Evolutionary conservation across 2,888 invertebrate species (phyloP).

Genomic region (Oeneis ivallda): DNA sequence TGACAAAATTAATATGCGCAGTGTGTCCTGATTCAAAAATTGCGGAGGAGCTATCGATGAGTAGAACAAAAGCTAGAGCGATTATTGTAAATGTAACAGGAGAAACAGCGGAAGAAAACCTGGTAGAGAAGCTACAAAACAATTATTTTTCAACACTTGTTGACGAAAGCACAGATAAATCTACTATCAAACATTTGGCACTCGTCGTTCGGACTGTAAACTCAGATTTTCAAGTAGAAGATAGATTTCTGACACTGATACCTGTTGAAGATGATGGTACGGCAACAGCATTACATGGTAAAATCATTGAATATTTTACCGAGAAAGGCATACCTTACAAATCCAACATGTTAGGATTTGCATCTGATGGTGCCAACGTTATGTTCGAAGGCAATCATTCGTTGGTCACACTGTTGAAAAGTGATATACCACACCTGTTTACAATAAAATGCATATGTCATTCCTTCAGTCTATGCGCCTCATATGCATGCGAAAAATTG

Average conservation of each 20-base stretch:
- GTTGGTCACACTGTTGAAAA: constrained; percentile 35
- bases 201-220: constrained; percentile 37
- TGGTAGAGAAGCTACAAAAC: constrained; percentile 36
- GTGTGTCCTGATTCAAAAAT: constrained; percentile 39
- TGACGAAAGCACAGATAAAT: constrained; percentile 43
- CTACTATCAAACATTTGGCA: constrained; percentile 42
- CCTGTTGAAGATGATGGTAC: constrained; percentile 23
- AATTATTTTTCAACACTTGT: constrained; percentile 37
- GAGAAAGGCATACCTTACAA: constrained; percentile 22
- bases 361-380: constrained; percentile 42
- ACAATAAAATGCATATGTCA: too few relatives aligned
- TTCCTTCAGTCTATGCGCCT: too few relatives aligned
- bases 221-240: constrained; percentile 40
- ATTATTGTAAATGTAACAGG: constrained; percentile 33
- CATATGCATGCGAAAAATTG: too few relatives aligned
- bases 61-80: constrained; percentile 40
- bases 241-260: constrained; percentile 44
- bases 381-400: constrained; percentile 42
- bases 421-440: constrained; percentile 26
- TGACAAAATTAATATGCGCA: constrained; percentile 36
- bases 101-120: neutral
- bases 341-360: constrained; percentile 39
- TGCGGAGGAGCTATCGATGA: constrained; percentile 38
- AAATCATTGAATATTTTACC: constrained; percentile 35
- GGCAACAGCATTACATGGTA: constrained; percentile 39